Evolutionary conservation across 2,888 invertebrate species (phyloP).

Genomic region (Scotopteryx bipunctaria): DNA sequence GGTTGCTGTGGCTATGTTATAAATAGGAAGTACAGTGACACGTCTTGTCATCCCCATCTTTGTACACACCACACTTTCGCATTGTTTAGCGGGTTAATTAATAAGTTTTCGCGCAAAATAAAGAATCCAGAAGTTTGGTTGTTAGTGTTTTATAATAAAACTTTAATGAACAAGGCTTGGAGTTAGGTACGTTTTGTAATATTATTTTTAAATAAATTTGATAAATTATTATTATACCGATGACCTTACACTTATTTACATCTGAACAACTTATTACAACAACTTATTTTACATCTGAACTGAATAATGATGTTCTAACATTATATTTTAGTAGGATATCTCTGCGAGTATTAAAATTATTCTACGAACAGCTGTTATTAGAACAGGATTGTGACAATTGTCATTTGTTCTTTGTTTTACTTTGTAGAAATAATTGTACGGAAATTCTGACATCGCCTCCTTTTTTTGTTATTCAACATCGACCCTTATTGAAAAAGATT

Average conservation of each 20-base stretch:
- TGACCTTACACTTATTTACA: too few relatives aligned
- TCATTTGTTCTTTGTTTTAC: not conserved
- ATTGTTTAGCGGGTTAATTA: conserved; percentile 73
- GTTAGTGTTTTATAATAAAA: conserved; percentile 14
- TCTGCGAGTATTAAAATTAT: too few relatives aligned
- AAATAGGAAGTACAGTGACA: conserved; percentile 53
- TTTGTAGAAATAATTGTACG: not conserved
- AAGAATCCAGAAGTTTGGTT: conserved; percentile 11
- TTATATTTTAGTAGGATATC: too few relatives aligned
- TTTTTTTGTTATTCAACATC: too few relatives aligned
- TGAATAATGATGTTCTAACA: too few relatives aligned
- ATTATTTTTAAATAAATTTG: not conserved
- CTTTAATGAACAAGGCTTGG: not conserved
- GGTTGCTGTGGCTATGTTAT: conserved; percentile 38
- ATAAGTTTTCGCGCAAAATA: conserved; percentile 57
- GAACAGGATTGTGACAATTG: not conserved
- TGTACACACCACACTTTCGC: conserved; percentile 54
- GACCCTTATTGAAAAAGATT: too few relatives aligned
- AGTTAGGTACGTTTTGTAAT: not conserved
- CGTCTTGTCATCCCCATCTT: conserved; percentile 64
- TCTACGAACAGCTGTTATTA: not conserved
- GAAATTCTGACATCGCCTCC: not conserved
- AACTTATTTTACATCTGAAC: too few relatives aligned
- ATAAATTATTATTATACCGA: too few relatives aligned
- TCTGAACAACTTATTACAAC: too few relatives aligned